Evolutionary conservation across 2,113 vertebrate species (phyloP).

Genomic region (Chaetodon trifascialis): DNA sequence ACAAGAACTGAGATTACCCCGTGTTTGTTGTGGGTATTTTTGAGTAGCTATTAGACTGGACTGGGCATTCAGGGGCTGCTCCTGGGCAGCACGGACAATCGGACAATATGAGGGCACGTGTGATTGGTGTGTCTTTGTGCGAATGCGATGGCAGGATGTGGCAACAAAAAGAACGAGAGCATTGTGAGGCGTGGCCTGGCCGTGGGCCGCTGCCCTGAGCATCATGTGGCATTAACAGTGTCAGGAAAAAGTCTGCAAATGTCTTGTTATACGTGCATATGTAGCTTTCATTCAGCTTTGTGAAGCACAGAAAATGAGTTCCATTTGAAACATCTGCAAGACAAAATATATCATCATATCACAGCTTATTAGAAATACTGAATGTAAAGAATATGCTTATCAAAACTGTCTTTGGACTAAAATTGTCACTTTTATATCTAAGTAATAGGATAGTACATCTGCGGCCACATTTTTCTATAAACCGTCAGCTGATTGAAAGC

Average conservation of each 20-base stretch:
- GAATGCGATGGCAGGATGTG: not conserved
- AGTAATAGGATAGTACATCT: not conserved
- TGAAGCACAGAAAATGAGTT: not conserved
- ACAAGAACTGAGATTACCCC: slow-evolving; percentile 16
- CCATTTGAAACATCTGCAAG: no score
- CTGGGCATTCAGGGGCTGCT: slow-evolving; percentile 20
- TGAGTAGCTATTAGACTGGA: slow-evolving; percentile 32
- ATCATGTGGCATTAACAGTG: not conserved
- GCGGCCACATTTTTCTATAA: not conserved
- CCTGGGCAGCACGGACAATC: slow-evolving; percentile 22
- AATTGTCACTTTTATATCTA: not conserved
- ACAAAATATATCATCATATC: no score
- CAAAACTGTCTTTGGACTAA: not conserved
- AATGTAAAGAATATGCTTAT: not conserved
- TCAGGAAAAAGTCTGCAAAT: not conserved
- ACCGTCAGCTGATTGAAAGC: not conserved
- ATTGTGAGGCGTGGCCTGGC: not conserved
- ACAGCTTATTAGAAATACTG: not conserved
- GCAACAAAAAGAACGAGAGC: not conserved
- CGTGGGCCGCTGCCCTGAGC: not conserved
- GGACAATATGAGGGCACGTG: slow-evolving; percentile 21
- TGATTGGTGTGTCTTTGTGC: slow-evolving; percentile 11
- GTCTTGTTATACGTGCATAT: not conserved
- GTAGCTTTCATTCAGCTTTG: not conserved
- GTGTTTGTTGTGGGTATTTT: slow-evolving; percentile 22